Conservation (phyloP, 2,888 invertebrate species). For the Aleiodes testaceus region DNA sequence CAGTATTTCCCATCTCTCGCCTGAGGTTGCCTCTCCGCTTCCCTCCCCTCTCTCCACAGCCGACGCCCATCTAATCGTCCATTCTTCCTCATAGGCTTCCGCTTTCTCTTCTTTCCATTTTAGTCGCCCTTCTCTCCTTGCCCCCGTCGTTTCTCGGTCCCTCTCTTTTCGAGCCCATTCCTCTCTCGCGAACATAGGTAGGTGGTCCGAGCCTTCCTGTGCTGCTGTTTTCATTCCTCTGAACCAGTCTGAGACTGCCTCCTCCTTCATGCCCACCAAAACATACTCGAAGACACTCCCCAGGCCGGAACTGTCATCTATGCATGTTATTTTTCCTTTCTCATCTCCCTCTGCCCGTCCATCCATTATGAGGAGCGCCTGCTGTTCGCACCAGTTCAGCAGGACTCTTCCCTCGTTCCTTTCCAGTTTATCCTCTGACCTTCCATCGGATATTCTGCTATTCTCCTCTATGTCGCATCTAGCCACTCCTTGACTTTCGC, state of each 20-base stretch:
- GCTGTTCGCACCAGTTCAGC: not conserved
- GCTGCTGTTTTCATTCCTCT: slow-evolving; percentile 1
- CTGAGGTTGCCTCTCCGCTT: not conserved
- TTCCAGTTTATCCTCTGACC: not conserved
- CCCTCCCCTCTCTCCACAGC: too few species aligned
- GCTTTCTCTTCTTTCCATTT: slow-evolving; percentile 13
- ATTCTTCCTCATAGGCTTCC: not conserved
- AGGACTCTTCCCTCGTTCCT: slow-evolving; percentile 2
- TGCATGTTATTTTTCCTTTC: slow-evolving; percentile 5
- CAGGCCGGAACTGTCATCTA: not conserved
- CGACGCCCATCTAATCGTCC: not conserved
- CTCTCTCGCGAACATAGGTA: slow-evolving; percentile 6
- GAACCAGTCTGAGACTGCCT: not conserved
- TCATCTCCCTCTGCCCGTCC: slow-evolving; percentile 1
- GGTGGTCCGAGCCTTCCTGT: slow-evolving; percentile 40
- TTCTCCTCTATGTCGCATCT: not conserved
- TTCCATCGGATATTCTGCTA: not conserved
- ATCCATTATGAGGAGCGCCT: not conserved
- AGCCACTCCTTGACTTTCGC: not conserved
- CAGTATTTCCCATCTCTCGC: slow-evolving; percentile 20
- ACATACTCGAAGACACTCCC: not conserved
- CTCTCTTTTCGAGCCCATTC: not conserved
- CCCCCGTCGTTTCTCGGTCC: not conserved
- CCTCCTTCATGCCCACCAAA: not conserved
- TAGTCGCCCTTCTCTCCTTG: not conserved